A percentile compares a stretch with the other conserved stretches of the same genome.
phyloP scores from a whole-genome alignment of 23 tunicate species.

The Styela clava region DNA sequence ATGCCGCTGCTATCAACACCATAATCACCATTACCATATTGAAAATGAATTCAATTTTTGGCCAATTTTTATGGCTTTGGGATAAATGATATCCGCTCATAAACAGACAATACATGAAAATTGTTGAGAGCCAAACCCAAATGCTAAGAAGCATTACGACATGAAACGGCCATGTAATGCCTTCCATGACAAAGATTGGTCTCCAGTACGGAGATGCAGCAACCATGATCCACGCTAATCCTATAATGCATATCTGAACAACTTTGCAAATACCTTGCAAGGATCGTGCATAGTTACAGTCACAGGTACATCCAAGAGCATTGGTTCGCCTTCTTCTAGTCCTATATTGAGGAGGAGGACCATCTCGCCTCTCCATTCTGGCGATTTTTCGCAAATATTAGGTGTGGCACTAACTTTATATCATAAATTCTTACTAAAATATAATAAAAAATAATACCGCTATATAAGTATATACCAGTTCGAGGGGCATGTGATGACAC shows the following conservation, averaged over 20 bases:
- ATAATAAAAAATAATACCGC: too few species aligned
- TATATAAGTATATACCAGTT: too few species aligned
- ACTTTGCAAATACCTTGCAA: conserved; percentile 94
- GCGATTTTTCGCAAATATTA: too few species aligned
- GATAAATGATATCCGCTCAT: conserved; percentile 82
- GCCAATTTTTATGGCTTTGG: conserved; percentile 83
- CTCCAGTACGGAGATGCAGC: conserved; percentile 85
- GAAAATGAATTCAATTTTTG: conserved; percentile 69
- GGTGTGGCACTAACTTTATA: too few species aligned
- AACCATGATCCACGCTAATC: conserved; percentile 57
- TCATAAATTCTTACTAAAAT: too few species aligned
- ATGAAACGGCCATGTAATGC: conserved; percentile 94
- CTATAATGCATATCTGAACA: conserved; percentile 19
- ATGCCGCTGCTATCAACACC: conserved; percentile 54
- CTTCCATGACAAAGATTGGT: conserved; percentile 77
- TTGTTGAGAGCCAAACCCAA: conserved; percentile 49
- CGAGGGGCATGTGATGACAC: too few species aligned
- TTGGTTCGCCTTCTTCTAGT: conserved; percentile 8
- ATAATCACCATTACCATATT: conserved; percentile 36
- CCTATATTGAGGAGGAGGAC: conserved; percentile 4
- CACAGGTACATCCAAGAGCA: conserved; percentile 45
- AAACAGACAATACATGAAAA: conserved; percentile 56
- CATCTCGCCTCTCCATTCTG: conserved; percentile 12
- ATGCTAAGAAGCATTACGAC: conserved; percentile 83
- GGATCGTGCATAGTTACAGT: conserved; percentile 79